Conservation (phyloP, 2,113 vertebrate species). For the Callospermophilus lateralis region DNA sequence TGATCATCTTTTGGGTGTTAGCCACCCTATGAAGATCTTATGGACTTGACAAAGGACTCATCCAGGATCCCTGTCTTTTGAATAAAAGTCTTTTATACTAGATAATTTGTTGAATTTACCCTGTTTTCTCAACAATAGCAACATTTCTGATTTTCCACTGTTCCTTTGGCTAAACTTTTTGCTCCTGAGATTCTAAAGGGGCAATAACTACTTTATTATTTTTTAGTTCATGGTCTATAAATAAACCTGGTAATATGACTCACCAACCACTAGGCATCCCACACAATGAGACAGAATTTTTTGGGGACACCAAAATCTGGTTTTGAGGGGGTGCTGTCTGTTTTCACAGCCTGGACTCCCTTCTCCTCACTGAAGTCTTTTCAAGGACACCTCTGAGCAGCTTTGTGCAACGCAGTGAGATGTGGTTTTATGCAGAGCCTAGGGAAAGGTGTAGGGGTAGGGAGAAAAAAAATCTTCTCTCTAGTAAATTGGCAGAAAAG, state of each 20-base stretch:
- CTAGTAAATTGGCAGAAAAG: conserved; percentile 75
- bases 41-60: background rate
- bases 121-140: background rate
- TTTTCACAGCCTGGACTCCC: conserved; percentile 68
- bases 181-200: conserved; percentile 29
- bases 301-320: conserved; percentile 73
- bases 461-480: conserved; percentile 67
- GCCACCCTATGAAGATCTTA: background rate
- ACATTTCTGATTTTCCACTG: conserved; percentile 33
- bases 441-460: background rate
- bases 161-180: conserved; percentile 37
- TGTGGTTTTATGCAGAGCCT: conserved; percentile 62
- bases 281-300: conserved; percentile 75
- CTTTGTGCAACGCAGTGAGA: conserved; percentile 41
- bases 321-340: conserved; percentile 76
- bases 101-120: conserved; percentile 17
- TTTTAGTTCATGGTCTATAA: conserved; percentile 68
- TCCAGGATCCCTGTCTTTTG: background rate
- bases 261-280: conserved; percentile 69
- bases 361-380: conserved; percentile 57
- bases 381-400: conserved; percentile 62
- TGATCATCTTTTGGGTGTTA: background rate
- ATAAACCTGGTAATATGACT: conserved; percentile 77
- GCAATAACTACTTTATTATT: conserved; percentile 50
- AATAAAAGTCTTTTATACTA: conserved; percentile 25